A percentile compares a stretch with the other conserved stretches of the same genome.
Conservation (phyloP, 2,797 vertebrate species). For the Psittacula derbiana region DNA sequence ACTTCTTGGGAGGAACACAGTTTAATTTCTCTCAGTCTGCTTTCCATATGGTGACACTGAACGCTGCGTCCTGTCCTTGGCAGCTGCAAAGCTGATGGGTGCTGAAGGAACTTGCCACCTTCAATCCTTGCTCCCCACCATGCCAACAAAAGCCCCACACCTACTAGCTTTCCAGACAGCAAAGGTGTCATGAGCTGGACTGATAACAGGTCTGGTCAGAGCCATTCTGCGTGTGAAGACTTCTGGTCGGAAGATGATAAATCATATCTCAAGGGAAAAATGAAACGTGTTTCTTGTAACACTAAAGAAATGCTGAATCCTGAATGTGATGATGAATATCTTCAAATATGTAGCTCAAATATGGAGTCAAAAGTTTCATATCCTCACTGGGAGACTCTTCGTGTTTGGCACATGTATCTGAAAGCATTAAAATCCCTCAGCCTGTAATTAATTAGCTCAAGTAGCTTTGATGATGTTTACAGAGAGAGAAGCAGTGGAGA, state of each 20-base stretch:
- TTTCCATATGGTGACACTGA: neutral
- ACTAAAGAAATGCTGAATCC: neutral
- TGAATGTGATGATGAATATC: neutral
- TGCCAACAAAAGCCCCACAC: neutral
- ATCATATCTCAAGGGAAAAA: neutral
- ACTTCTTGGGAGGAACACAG: fast-evolving
- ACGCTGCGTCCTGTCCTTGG: neutral
- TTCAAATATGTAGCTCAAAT: slow-evolving; percentile 21
- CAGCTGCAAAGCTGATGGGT: neutral
- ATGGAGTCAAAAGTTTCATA: neutral
- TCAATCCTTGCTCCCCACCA: neutral
- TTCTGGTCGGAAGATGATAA: neutral
- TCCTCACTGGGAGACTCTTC: neutral
- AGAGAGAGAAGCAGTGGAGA: slow-evolving; percentile 28
- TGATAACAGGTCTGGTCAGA: neutral
- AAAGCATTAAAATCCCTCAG: slow-evolving; percentile 45
- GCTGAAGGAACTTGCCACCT: slow-evolving; percentile 13
- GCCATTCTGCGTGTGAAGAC: neutral
- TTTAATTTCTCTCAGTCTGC: neutral
- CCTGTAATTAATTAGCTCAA: slow-evolving; percentile 63
- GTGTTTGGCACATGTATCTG: neutral
- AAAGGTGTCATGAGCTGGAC: neutral
- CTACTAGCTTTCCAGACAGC: neutral
- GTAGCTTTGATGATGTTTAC: slow-evolving; percentile 62
- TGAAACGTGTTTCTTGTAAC: neutral